A percentile compares a stretch with the other conserved stretches of the same genome.
Evolutionary conservation across 2,888 invertebrate species (phyloP).

Genomic region (Coronaproctus castanopsis): DNA sequence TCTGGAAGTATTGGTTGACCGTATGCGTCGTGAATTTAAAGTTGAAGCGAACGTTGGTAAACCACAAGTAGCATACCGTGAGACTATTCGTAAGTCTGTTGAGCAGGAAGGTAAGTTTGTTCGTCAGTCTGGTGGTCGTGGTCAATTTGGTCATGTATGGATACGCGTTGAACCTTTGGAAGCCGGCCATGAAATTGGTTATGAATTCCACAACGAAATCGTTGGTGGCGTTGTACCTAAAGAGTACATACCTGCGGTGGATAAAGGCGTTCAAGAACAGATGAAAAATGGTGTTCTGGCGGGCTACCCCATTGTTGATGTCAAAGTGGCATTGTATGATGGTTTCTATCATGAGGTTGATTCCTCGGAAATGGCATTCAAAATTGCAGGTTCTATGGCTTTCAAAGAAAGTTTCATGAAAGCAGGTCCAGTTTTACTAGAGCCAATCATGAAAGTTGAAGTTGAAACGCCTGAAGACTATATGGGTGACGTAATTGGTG

Average conservation of each 20-base stretch:
- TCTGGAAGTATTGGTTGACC: slow-evolving; percentile 17
- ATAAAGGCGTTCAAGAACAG: slow-evolving; percentile 15
- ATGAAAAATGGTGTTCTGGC: slow-evolving; percentile 10
- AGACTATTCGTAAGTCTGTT: slow-evolving; percentile 4
- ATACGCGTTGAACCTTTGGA: slow-evolving; percentile 4
- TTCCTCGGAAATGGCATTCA: slow-evolving; percentile 8
- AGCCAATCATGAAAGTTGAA: slow-evolving; percentile 19
- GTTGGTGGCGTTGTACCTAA: slow-evolving; percentile 17
- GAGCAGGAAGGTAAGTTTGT: neutral
- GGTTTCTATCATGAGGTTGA: slow-evolving; percentile 13
- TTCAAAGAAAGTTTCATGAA: slow-evolving; percentile 12
- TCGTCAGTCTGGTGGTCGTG: slow-evolving; percentile 13
- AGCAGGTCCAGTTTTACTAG: slow-evolving; percentile 13
- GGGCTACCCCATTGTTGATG: slow-evolving; percentile 4
- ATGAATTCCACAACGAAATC: slow-evolving; percentile 14
- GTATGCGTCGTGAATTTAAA: slow-evolving; percentile 17
- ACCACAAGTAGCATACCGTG: slow-evolving; percentile 13
- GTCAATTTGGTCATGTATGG: slow-evolving; percentile 9
- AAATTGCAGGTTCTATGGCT: slow-evolving; percentile 5
- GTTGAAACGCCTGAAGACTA: slow-evolving; percentile 19
- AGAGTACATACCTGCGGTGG: slow-evolving; percentile 16
- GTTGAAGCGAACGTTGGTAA: slow-evolving; percentile 14
- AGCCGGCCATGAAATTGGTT: slow-evolving; percentile 1
- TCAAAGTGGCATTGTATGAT: slow-evolving; percentile 4
- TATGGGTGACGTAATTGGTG: slow-evolving; percentile 19